A percentile compares a stretch with the other conserved stretches of the same genome.
phyloP scores from a whole-genome alignment of 2,797 vertebrate genomes.

The Myotis pilosus region DNA sequence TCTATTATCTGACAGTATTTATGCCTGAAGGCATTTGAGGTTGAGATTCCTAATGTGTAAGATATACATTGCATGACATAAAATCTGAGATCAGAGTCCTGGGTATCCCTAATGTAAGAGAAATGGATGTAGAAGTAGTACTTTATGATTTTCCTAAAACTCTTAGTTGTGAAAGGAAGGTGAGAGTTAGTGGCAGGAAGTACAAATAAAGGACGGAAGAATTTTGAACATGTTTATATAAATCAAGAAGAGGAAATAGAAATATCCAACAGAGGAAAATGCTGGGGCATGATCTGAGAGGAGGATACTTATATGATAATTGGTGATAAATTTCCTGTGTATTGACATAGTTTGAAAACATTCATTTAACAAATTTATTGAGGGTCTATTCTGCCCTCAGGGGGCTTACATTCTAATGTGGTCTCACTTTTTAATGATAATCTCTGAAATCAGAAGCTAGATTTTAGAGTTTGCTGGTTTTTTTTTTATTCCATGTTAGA shows the following conservation, averaged over 20 bases:
- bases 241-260: neutral
- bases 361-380: neutral
- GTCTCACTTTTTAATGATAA: neutral
- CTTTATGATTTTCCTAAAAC: neutral
- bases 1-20: neutral
- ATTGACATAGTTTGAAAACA: neutral
- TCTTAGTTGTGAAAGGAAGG: neutral
- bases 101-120: neutral
- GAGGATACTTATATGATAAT: neutral
- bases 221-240: neutral
- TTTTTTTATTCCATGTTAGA: neutral
- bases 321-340: neutral
- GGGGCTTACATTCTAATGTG: neutral
- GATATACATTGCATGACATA: neutral
- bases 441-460: neutral
- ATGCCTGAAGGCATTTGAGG: neutral
- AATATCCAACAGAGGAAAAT: neutral
- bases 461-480: conserved; percentile 37
- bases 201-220: neutral
- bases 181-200: neutral
- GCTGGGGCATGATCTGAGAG: neutral
- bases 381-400: neutral
- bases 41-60: neutral
- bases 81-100: neutral
- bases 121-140: neutral